These are phyloP conservation scores for Unio delphinus DNA, from an alignment of 2,888 invertebrate species.

Conservation along the genomic window DNA sequence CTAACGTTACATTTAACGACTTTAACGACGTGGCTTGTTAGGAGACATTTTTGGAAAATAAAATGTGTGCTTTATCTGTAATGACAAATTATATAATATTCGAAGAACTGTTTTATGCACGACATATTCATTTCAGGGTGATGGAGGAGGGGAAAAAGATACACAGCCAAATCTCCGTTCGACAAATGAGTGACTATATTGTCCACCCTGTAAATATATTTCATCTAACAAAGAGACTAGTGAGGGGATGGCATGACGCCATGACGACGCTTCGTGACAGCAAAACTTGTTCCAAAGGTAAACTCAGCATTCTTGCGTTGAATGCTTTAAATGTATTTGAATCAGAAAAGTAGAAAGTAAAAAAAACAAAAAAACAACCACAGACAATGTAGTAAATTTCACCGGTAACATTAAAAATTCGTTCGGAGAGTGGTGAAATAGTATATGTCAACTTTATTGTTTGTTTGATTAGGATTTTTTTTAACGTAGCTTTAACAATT, in stretches of 20 bases:
- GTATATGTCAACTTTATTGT: too few species aligned
- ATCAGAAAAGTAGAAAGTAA: too few species aligned
- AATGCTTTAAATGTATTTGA: too few species aligned
- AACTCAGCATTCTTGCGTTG: background rate
- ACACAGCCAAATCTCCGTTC: slow-evolving; percentile 23
- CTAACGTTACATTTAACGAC: too few species aligned
- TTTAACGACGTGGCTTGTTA: too few species aligned
- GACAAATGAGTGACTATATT: slow-evolving; percentile 31
- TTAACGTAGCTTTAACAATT: too few species aligned
- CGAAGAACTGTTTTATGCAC: background rate
- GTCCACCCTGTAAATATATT: slow-evolving; percentile 52
- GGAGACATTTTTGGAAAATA: too few species aligned
- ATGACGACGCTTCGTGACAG: slow-evolving; percentile 34
- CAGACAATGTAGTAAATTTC: too few species aligned
- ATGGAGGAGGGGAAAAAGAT: slow-evolving; percentile 39
- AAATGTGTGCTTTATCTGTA: background rate
- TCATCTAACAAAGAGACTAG: slow-evolving; percentile 47
- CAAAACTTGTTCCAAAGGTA: slow-evolving; percentile 47
- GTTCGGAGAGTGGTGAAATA: too few species aligned
- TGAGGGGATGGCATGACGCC: slow-evolving; percentile 37
- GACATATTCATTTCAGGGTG: slow-evolving; percentile 23
- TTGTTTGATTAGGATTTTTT: too few species aligned
- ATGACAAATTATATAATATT: background rate
- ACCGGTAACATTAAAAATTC: too few species aligned
- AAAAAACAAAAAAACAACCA: too few species aligned